Percentiles rank a stretch among this genome's conserved stretches.
phyloP scores from a whole-genome alignment of 2,113 vertebrate species.

The Phoxinus phoxinus region DNA sequence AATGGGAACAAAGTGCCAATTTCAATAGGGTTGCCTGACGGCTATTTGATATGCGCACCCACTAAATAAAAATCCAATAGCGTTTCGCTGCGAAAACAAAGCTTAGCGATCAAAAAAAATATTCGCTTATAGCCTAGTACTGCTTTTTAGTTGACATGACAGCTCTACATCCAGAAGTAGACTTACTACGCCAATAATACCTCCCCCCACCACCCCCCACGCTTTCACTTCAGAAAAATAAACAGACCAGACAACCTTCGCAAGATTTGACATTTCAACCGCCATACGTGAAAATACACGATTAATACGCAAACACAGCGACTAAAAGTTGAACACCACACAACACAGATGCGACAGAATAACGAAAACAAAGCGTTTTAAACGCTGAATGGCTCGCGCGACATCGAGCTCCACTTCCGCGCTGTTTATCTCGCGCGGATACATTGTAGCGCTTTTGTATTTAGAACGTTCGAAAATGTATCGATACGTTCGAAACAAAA shows the following conservation, averaged over 20 bases:
- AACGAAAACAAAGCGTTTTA: background rate
- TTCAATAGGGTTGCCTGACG: conserved; percentile 78
- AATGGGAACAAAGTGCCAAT: conserved; percentile 90
- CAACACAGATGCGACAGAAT: background rate
- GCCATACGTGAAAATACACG: background rate
- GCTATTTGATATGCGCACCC: conserved; percentile 78
- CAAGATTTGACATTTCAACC: conserved; percentile 6
- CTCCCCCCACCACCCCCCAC: conserved; percentile 50
- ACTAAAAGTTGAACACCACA: background rate
- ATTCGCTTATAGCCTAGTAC: background rate
- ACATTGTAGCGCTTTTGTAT: background rate
- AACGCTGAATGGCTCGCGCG: background rate
- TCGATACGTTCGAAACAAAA: background rate
- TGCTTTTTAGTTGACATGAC: conserved; percentile 38
- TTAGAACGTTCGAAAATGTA: background rate
- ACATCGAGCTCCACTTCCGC: conserved; percentile 60
- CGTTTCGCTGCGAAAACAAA: conserved; percentile 9
- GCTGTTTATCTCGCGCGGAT: conserved; percentile 43
- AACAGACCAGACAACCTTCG: conserved; percentile 52
- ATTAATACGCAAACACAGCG: background rate
- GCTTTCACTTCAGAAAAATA: conserved; percentile 63
- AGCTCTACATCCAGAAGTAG: conserved; percentile 17
- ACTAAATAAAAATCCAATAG: conserved; percentile 69
- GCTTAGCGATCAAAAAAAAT: no score
- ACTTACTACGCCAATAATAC: conserved; percentile 47